phyloP scores from a whole-genome alignment of 2,797 vertebrate species.

The Fistularia commersonii region DNA sequence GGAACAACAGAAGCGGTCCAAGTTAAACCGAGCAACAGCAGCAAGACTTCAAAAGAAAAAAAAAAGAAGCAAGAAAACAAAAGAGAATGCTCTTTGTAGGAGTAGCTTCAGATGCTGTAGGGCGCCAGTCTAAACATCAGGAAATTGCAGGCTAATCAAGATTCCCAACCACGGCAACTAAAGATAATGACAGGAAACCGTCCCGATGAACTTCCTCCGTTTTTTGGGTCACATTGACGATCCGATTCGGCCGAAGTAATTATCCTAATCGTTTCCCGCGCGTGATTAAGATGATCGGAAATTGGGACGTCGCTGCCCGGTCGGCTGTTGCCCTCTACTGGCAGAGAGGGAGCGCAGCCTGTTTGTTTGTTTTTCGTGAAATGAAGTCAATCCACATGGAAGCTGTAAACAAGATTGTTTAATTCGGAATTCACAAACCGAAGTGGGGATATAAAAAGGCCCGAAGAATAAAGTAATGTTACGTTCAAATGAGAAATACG shows the following conservation, averaged over 20 bases:
- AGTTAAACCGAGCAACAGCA: neutral
- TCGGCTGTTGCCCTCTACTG: slow-evolving; percentile 56
- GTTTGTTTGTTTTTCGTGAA: neutral
- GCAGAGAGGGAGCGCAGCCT: neutral
- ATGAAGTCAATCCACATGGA: neutral
- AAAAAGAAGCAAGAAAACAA: neutral
- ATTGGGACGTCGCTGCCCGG: neutral
- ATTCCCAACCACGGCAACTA: slow-evolving; percentile 5
- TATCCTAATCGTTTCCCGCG: too few relatives aligned
- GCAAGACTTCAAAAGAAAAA: neutral
- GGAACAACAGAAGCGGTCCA: neutral
- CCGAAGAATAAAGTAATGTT: slow-evolving; percentile 4
- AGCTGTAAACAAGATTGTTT: slow-evolving; percentile 36
- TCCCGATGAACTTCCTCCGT: slow-evolving; percentile 36
- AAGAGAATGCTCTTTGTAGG: neutral
- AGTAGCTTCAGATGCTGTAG: slow-evolving; percentile 1
- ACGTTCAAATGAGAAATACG: slow-evolving; percentile 8
- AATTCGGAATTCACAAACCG: slow-evolving; percentile 44
- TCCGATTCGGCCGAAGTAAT: too few relatives aligned
- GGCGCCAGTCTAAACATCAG: slow-evolving; percentile 22
- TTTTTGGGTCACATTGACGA: slow-evolving; percentile 1
- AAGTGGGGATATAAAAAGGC: slow-evolving; percentile 18
- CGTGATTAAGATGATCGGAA: too few relatives aligned
- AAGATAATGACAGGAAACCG: slow-evolving; percentile 51
- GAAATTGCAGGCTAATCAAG: slow-evolving; percentile 42